Percentiles rank a stretch among this genome's conserved stretches.
Conservation (phyloP, 2,888 invertebrate species). For the Amblyteles armatorius region DNA sequence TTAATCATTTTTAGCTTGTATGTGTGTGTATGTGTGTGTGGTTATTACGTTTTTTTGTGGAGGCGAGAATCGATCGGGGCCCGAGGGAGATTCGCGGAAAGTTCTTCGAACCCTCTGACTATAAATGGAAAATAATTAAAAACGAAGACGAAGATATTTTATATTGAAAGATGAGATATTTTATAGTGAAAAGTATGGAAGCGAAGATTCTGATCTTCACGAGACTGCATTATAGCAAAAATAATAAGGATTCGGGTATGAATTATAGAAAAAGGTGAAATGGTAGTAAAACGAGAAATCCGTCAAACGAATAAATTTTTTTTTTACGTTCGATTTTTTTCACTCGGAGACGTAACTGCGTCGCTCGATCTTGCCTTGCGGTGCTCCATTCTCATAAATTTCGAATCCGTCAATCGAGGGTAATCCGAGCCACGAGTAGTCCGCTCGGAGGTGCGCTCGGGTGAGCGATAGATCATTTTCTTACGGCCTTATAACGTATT, state of each 20-base stretch:
- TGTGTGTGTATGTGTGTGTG: neutral
- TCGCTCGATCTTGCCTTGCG: constrained; percentile 2
- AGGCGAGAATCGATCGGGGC: neutral
- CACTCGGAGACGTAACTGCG: neutral
- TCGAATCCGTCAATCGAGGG: constrained; percentile 1
- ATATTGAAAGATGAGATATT: too few species aligned
- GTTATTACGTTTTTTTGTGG: neutral
- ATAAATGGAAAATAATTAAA: neutral
- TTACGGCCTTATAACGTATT: neutral
- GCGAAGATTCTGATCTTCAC: neutral
- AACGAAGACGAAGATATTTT: neutral
- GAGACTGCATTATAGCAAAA: neutral
- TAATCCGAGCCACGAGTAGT: neutral
- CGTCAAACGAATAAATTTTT: too few species aligned
- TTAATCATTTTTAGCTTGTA: too few species aligned
- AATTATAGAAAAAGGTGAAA: neutral
- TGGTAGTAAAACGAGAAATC: too few species aligned
- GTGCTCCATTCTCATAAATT: constrained; percentile 16
- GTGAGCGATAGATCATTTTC: constrained; percentile 43
- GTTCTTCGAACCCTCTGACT: neutral
- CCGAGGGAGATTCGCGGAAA: neutral
- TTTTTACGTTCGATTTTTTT: too few species aligned
- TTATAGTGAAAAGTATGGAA: neutral
- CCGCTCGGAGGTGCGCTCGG: neutral
- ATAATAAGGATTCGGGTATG: neutral